These are phyloP conservation scores for Neodontobutis hainanensis DNA, from an alignment of 2,113 vertebrate genomes.

Conservation along the genomic window DNA sequence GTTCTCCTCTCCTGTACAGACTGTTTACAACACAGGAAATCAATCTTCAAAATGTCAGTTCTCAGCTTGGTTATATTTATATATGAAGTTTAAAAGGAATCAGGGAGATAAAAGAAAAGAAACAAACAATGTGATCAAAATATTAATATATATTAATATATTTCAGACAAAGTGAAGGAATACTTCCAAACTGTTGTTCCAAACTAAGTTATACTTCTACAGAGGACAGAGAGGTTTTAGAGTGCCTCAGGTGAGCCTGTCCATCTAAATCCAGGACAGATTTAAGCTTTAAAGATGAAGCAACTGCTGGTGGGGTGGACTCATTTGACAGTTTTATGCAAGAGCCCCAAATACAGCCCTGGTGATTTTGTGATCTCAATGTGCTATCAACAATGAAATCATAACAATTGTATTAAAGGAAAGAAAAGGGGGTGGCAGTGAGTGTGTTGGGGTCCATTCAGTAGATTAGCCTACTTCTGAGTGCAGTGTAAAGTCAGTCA, in stretches of 20 bases:
- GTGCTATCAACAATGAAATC: constrained; percentile 13
- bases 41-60: no score
- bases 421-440: neutral
- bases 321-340: constrained; percentile 42
- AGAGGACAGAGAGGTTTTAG: neutral
- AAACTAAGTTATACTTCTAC: neutral
- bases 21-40: no score
- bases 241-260: constrained; percentile 27
- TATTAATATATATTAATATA: no score
- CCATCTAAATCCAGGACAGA: constrained; percentile 17
- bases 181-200: no score
- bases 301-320: constrained; percentile 25
- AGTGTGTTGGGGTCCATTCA: constrained; percentile 13
- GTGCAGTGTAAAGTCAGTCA: constrained; percentile 43
- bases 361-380: neutral
- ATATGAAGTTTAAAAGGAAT: neutral
- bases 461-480: constrained; percentile 47
- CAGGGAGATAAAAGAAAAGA: no score
- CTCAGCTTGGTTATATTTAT: neutral
- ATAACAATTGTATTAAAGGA: constrained; percentile 1
- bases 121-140: no score
- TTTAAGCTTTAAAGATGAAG: constrained; percentile 20
- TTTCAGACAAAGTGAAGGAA: no score
- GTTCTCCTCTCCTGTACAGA: no score
- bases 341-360: neutral